These are phyloP conservation scores for Zapornia atra DNA, from an alignment of 2,113 vertebrate genomes.

Conservation along the genomic window DNA sequence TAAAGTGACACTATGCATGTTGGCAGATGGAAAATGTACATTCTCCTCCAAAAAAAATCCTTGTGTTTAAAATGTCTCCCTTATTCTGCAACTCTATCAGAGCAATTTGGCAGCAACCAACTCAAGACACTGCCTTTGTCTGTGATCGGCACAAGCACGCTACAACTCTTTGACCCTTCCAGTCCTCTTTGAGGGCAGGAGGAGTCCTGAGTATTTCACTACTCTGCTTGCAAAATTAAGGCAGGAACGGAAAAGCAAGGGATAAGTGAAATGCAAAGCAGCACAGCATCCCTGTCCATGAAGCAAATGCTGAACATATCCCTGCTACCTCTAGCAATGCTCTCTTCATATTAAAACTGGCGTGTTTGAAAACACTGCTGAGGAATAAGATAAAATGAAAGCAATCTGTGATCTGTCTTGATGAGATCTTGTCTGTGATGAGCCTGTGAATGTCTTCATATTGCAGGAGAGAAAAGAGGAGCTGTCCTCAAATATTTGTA, in stretches of 20 bases:
- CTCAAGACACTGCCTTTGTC: neutral
- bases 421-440: too few relatives aligned
- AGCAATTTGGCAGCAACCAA: neutral
- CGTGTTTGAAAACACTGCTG: neutral
- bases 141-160: neutral
- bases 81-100: neutral
- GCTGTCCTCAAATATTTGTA: neutral
- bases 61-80: neutral
- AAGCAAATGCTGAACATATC: neutral
- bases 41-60: neutral
- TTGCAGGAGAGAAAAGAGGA: neutral
- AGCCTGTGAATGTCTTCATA: neutral
- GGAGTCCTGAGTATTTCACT: neutral
- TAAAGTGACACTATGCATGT: neutral
- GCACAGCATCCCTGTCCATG: neutral
- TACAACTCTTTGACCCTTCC: neutral
- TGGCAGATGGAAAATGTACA: neutral
- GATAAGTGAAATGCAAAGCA: neutral
- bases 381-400: neutral
- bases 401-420: neutral
- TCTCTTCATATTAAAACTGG: neutral
- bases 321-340: neutral
- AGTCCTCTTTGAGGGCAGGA: neutral
- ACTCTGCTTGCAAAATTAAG: neutral
- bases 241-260: neutral